These are phyloP conservation scores for Plectropomus leopardus DNA, from an alignment of 2,113 vertebrate genomes.

Conservation along the genomic window DNA sequence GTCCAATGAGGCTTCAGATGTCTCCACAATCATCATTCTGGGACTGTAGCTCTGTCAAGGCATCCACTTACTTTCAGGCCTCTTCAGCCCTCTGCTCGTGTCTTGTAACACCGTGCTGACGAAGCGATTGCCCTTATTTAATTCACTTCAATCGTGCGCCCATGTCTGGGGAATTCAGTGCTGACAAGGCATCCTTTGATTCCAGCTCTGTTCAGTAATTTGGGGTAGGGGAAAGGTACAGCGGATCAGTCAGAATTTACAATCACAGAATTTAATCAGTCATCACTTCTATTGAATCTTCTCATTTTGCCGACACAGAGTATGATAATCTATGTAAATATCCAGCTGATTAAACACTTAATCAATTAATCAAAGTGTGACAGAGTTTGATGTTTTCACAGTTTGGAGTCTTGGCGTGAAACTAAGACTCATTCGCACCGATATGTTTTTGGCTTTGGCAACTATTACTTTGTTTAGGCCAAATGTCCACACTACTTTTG, in stretches of 20 bases:
- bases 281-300: constrained; percentile 57
- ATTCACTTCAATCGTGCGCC: constrained; percentile 60
- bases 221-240: constrained; percentile 51
- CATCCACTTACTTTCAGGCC: constrained; percentile 55
- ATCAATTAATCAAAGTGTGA: constrained; percentile 50
- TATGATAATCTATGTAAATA: constrained; percentile 66
- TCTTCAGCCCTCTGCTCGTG: constrained; percentile 55
- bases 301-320: constrained; percentile 56
- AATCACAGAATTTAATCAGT: constrained; percentile 58
- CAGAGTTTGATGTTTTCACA: constrained; percentile 19
- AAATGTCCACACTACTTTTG: no score
- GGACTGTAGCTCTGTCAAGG: constrained; percentile 49
- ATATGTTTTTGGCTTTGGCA: no score
- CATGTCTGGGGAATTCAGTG: constrained; percentile 74
- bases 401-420: not conserved
- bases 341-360: constrained; percentile 42
- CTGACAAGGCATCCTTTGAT: constrained; percentile 80
- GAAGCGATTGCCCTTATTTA: constrained; percentile 58
- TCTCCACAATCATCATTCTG: constrained; percentile 55
- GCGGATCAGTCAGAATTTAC: constrained; percentile 50
- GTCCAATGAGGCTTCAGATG: constrained; percentile 37
- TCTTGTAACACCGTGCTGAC: constrained; percentile 66
- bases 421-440: no score
- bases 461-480: no score
- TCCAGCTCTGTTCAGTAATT: constrained; percentile 75